Evolutionary conservation across 1,140 invertebrate species (phyloP), one percentile per base, ranked within the genome.

Genomic region (Caerostris darwini): DNA sequence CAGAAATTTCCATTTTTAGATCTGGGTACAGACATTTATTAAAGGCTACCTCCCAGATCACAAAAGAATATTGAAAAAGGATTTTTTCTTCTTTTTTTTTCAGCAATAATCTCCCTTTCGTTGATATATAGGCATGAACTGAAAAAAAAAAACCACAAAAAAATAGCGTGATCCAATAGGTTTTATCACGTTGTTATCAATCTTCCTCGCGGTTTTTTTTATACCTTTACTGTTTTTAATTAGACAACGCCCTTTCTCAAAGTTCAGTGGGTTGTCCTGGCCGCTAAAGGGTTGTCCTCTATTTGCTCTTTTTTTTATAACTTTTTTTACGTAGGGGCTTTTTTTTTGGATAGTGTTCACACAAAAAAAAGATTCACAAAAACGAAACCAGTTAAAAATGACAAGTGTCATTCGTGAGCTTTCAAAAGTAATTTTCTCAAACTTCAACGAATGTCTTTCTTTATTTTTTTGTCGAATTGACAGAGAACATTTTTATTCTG

Each of bases 131-230:
- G 71, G 10, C 34, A 12, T 50, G 71, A 53, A 53, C 50, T 7
- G 19, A 77, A 53, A 53, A 77, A 14, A 50, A 10, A 50, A 77
- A 50, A 0, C 34, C 34, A 34, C 34, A 34, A 34, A 77, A 77
- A 77, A 77, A 8, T 50, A 14, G 5, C 17, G 4, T 77, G 34
- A 77, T 50, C 50, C 71, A 77, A 50, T 50, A 53, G 69, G 10
- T 67, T 67, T 67, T 67, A 67, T 67, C 17, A 67, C 61, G 61
- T 77, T 77, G 71, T 77, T 77, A 77, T 77, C 71, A 77, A 77
- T 77, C 50, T 53, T 77, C 7, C 34, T 77, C 71, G 71, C 12
- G 71, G 71, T 77, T 10, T 50, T 50, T 14, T 34, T 34, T 34
- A 34, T 34, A 34, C 17, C 17, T 5, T 64, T 5, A 64, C 17